Evolutionary conservation across 2,113 vertebrate genomes (phyloP).

Genomic region (Rhynchomys soricoides): DNA sequence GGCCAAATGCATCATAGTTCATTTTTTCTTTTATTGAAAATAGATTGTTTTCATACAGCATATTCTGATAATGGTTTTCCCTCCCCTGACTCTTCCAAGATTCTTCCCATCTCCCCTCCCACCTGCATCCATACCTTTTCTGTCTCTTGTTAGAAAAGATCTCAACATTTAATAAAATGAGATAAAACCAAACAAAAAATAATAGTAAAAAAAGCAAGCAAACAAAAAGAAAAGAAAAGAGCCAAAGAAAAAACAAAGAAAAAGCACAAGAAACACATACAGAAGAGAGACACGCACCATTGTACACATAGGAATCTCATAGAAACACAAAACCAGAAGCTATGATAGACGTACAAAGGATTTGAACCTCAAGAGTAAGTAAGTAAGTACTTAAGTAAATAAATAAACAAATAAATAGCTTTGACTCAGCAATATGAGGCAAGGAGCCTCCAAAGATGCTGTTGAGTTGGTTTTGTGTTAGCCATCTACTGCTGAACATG

Average conservation of each 20-base stretch:
- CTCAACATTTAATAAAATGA: not conserved
- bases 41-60: not conserved
- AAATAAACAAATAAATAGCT: not conserved
- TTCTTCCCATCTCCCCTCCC: not conserved
- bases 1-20: too few species aligned
- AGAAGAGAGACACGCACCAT: not conserved
- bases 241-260: not conserved
- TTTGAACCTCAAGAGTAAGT: not conserved
- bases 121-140: not conserved
- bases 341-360: not conserved
- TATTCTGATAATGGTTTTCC: not conserved
- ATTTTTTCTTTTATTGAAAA: not conserved
- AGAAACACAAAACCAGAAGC: not conserved
- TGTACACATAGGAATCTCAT: not conserved
- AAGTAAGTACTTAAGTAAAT: too few species aligned
- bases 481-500: not conserved
- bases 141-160: not conserved
- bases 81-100: not conserved
- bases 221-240: not conserved
- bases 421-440: not conserved
- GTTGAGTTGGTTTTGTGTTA: not conserved
- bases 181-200: not conserved
- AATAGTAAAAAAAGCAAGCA: not conserved
- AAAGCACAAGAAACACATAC: not conserved
- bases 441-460: not conserved